phyloP scores from a whole-genome alignment of 2,888 invertebrate genomes.

The Heteromyza rotundicornis region DNA sequence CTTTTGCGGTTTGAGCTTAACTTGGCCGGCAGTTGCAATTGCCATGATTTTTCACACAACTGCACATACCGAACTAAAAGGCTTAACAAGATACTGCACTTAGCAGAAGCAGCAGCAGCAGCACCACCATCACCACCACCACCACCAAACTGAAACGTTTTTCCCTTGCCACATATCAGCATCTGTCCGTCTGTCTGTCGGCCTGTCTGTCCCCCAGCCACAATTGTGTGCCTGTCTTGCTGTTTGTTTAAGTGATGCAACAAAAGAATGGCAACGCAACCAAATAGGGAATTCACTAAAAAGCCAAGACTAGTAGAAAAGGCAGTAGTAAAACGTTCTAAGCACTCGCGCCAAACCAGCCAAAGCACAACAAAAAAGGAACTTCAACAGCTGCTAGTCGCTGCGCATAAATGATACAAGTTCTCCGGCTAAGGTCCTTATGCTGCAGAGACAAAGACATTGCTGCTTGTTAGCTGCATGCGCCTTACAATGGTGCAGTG shows the following conservation, averaged over 20 bases:
- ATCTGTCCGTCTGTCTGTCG: conserved; percentile 6
- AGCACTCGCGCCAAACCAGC: background rate
- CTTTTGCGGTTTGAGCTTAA: background rate
- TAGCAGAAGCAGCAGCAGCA: conserved; percentile 25
- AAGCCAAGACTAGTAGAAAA: background rate
- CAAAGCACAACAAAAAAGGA: too few relatives aligned
- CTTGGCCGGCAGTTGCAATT: background rate
- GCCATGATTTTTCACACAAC: background rate
- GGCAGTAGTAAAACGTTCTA: background rate
- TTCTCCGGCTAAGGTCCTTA: background rate
- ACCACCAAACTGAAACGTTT: background rate
- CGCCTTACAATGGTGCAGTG: conserved; percentile 48
- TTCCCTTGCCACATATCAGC: background rate
- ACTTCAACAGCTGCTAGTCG: background rate
- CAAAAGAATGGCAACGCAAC: background rate
- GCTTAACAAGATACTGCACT: conserved; percentile 48
- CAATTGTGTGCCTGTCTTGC: background rate
- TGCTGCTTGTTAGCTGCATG: conserved; percentile 24
- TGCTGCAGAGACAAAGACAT: conserved; percentile 13
- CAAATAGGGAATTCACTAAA: conserved; percentile 1
- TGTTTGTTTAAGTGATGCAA: background rate
- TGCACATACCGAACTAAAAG: conserved; percentile 14
- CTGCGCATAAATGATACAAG: background rate
- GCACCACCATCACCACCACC: background rate
- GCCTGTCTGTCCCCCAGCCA: background rate